Conservation (phyloP, 1,140 invertebrate species). For the Cotesia vestalis region DNA sequence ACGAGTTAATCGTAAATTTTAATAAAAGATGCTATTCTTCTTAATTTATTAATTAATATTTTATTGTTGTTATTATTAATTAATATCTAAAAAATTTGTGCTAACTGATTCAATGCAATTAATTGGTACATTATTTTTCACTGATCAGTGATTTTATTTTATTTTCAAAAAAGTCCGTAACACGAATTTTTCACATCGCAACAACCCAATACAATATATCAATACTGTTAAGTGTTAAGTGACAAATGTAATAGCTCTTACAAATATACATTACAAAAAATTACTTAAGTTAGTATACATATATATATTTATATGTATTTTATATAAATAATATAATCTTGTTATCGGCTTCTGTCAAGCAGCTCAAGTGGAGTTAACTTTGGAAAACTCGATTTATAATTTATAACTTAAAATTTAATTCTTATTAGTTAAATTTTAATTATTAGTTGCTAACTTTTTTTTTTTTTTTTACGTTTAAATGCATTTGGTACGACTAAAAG, state of each 20-base stretch:
- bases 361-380: conserved; percentile 63
- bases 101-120: conserved; percentile 8
- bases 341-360: conserved; percentile 57
- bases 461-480: conserved; percentile 54
- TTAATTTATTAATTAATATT: conserved; percentile 27
- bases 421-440: conserved; percentile 29
- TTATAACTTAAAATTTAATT: conserved; percentile 30
- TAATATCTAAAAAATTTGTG: conserved; percentile 11
- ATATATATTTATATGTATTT: too few species aligned
- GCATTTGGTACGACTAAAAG: conserved; percentile 65
- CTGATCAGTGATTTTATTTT: conserved; percentile 19
- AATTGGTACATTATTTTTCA: conserved; percentile 17
- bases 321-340: conserved; percentile 21
- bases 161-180: conserved; percentile 15
- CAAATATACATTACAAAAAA: conserved; percentile 64
- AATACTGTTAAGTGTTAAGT: conserved; percentile 64
- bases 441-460: conserved; percentile 33
- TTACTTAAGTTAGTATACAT: conserved; percentile 53
- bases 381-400: conserved; percentile 55
- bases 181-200: conserved; percentile 22
- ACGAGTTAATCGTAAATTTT: conserved; percentile 44
- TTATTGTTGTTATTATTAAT: conserved; percentile 13
- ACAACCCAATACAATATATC: conserved; percentile 47
- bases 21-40: conserved; percentile 34
- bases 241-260: conserved; percentile 57